These are phyloP conservation scores for Nyctalus aviator DNA, from an alignment of 2,797 vertebrate genomes.

Conservation along the genomic window DNA sequence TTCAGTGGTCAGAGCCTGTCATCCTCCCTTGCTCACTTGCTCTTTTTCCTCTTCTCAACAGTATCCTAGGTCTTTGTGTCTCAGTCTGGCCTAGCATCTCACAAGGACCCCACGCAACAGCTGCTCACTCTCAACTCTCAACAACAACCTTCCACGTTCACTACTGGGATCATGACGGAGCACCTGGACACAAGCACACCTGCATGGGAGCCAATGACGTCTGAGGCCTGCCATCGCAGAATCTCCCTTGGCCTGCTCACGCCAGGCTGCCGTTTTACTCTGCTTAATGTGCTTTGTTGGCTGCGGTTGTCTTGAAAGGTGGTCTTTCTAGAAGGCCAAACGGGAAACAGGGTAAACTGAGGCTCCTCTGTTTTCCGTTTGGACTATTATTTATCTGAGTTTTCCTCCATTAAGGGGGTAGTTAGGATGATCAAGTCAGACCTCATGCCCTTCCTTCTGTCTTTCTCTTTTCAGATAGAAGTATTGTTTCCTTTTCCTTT, in stretches of 20 bases:
- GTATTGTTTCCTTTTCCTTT: neutral
- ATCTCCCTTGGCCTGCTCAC: neutral
- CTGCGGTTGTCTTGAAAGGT: neutral
- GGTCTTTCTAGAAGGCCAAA: neutral
- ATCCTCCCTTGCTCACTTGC: neutral
- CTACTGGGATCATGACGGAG: constrained; percentile 14
- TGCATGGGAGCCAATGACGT: neutral
- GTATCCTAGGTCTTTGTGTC: neutral
- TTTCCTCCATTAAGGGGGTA: neutral
- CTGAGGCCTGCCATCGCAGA: neutral
- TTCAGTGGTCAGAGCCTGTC: neutral
- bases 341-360: neutral
- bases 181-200: neutral
- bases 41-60: constrained; percentile 60
- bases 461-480: neutral
- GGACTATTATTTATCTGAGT: neutral
- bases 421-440: constrained; percentile 2
- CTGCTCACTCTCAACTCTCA: neutral
- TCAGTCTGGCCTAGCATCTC: constrained; percentile 6
- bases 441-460: neutral
- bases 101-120: neutral
- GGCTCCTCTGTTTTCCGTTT: neutral
- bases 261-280: neutral
- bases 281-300: neutral
- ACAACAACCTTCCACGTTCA: neutral